Evolutionary conservation across 2,888 invertebrate genomes (phyloP).

Genomic region (Acanthosepion esculentum): DNA sequence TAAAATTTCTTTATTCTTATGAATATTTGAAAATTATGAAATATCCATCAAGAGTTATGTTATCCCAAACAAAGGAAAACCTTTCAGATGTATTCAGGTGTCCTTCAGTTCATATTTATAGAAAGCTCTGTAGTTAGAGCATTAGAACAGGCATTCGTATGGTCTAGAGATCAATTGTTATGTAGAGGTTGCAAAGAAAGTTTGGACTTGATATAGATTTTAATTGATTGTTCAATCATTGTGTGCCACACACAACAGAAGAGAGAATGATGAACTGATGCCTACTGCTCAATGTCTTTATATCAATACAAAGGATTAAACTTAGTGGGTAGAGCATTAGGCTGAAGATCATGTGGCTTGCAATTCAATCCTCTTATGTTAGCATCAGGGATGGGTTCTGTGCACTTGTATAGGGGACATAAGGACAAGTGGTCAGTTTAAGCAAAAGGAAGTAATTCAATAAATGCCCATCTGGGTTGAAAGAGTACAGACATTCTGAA

Average conservation of each 20-base stretch:
- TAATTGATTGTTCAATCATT: not conserved
- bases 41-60: not conserved
- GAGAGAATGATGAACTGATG: not conserved
- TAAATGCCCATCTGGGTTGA: not conserved
- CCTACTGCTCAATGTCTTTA: not conserved
- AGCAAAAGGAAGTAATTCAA: not conserved
- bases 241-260: too few relatives aligned
- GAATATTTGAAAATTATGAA: not conserved
- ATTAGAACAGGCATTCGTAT: not conserved
- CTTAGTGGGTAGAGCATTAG: slow-evolving; percentile 15
- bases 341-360: not conserved
- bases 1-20: too few relatives aligned
- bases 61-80: not conserved
- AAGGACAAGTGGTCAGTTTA: not conserved
- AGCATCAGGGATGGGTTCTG: not conserved
- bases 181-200: not conserved
- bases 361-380: not conserved
- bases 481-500: not conserved
- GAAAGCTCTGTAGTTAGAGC: not conserved
- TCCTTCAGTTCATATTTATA: too few relatives aligned
- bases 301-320: not conserved
- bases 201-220: slow-evolving; percentile 10
- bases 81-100: not conserved
- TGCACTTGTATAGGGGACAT: not conserved
- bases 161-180: not conserved